Evolutionary conservation across 1,140 invertebrate genomes (phyloP).

Genomic region (Ooceraea biroi): DNA sequence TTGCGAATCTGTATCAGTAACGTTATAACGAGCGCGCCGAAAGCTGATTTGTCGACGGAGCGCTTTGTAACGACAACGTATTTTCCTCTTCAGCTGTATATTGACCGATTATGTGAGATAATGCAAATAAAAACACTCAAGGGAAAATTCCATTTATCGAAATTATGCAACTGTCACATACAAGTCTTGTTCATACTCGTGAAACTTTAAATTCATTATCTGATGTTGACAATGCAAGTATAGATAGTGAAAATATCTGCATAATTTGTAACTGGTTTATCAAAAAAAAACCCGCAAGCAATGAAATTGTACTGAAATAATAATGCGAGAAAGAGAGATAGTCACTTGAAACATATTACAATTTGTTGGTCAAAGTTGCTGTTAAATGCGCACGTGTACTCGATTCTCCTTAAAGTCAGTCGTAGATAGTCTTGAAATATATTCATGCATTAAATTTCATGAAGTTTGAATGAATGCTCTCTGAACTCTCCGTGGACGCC

Average conservation of each 20-base stretch:
- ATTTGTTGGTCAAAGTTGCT: conserved; percentile 23
- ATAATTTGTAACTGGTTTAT: not conserved
- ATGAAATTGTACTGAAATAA: not conserved
- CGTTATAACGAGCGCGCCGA: conserved; percentile 24
- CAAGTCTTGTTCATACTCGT: not conserved
- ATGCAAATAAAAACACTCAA: not conserved
- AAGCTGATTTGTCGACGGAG: conserved; percentile 25
- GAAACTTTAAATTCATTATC: conserved; percentile 7
- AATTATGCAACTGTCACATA: not conserved
- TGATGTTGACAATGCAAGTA: not conserved
- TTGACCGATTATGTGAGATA: not conserved
- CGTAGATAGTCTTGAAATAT: conserved; percentile 47
- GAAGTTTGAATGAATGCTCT: conserved; percentile 46
- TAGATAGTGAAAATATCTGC: not conserved
- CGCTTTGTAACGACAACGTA: conserved; percentile 9
- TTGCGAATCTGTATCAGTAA: not conserved
- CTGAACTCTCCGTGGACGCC: conserved; percentile 33
- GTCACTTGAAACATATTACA: not conserved
- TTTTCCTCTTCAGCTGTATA: conserved; percentile 10
- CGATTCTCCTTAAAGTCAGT: conserved; percentile 25
- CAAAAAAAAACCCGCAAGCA: not conserved
- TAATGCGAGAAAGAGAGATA: too few relatives aligned
- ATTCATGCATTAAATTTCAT: conserved; percentile 58
- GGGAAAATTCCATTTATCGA: not conserved
- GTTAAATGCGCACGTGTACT: not conserved